Evolutionary conservation across 1,140 invertebrate species (phyloP), one percentile per base, ranked within the genome.

Genomic region (Megalopta genalis): DNA sequence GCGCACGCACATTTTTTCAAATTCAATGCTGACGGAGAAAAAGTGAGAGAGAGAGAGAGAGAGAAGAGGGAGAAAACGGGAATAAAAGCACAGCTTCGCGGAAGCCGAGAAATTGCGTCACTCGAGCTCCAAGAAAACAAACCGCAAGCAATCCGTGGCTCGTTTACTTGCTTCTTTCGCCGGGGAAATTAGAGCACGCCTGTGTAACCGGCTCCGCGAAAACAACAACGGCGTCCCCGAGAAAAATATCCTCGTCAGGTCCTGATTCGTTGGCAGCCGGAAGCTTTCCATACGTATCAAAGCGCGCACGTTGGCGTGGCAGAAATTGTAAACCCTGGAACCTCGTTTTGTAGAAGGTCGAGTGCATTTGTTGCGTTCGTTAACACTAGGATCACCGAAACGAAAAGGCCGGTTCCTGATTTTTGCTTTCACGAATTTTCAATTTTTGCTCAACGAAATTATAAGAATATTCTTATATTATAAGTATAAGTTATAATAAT

Each of bases 91-190:
- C 54, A 57, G 54, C 6, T 8, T n/a, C n/a, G 54, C 54, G 54
- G 8, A n/a, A n/a, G 21, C 54, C 8, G 54, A 57, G 60, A 32
- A 32, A 63, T 63, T 63, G 60, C 60, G 60, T 63, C 60, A 63
- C 27, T 32, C 60, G 25, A 32, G 27, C 60, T 32, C 16, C 27
- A 37, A 37, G 60, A 18, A 63, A 63, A 32, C 16, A 63, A 63
- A 63, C 60, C 60, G 60, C 60, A 37, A 63, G 25, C 60, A 63
- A 32, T 63, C 60, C 25, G 60, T 27, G 27, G 27, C 60, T 63
- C 60, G 60, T 37, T 63, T 32, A 1, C 60, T 18, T 16, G 14
- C 60, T 32, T 63, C 60, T 63, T 63, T 63, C 60, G 60, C 60
- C 27, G 14, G 60, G 27, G 60, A 63, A 63, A 63, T 63, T 63